Evolutionary conservation across 2,888 invertebrate species (phyloP).

Genomic region (Spilosoma lubricipeda): DNA sequence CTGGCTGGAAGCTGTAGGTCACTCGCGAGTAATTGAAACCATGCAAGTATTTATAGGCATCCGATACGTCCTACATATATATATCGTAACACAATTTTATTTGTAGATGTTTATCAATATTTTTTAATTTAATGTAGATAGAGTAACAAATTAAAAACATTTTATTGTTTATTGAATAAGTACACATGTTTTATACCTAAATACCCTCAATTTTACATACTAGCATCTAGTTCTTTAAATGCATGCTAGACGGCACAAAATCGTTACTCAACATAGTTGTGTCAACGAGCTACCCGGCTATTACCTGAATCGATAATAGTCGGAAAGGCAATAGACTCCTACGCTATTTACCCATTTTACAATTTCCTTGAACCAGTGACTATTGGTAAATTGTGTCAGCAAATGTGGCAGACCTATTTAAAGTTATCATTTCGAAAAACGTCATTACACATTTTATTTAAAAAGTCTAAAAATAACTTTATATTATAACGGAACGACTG

Average conservation of each 20-base stretch:
- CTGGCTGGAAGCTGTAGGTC: background rate
- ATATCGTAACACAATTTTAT: no score
- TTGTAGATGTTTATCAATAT: background rate
- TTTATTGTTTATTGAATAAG: background rate
- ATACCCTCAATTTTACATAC: no score
- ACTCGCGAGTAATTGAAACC: background rate
- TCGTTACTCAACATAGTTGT: no score
- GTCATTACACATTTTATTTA: background rate
- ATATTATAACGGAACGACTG: background rate
- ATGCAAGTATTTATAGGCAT: background rate
- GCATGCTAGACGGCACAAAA: no score
- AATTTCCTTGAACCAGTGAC: background rate
- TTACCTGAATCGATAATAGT: background rate
- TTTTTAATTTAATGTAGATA: background rate
- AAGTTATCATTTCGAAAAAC: background rate
- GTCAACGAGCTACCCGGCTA: background rate
- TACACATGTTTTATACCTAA: no score
- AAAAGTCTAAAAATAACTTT: background rate
- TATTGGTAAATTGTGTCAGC: background rate
- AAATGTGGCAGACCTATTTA: background rate
- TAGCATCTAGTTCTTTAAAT: no score
- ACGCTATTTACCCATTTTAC: background rate
- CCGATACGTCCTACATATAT: background rate
- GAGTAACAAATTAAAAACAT: background rate
- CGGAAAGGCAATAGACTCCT: background rate